These are phyloP conservation scores for Bombus sylvicola DNA, from an alignment of 1,140 invertebrate species.

Conservation along the genomic window DNA sequence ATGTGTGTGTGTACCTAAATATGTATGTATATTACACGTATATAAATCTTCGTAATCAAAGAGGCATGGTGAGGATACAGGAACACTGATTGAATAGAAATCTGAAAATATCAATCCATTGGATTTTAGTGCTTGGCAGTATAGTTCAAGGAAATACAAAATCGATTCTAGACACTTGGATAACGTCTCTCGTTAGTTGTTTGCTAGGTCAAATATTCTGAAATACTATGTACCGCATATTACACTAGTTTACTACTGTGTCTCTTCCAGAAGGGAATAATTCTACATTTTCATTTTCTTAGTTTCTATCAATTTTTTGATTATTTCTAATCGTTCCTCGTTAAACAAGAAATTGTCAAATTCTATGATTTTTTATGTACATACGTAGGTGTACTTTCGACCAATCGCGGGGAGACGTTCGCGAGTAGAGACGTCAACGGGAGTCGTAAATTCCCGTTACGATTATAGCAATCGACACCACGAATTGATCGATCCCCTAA, in stretches of 20 bases:
- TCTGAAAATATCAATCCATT: background rate
- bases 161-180: slow-evolving; percentile 4
- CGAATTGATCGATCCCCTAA: no score
- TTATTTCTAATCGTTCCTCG: background rate
- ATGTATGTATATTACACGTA: no score
- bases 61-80: no score
- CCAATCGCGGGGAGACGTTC: no score
- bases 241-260: no score
- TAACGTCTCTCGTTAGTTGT: slow-evolving; percentile 2
- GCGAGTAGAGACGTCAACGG: no score
- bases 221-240: background rate
- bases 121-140: background rate
- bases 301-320: background rate
- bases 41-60: no score
- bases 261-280: background rate
- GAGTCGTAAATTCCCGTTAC: no score
- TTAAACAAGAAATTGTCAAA: background rate
- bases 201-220: background rate
- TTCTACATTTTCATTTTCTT: background rate
- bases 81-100: background rate
- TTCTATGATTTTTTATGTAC: background rate
- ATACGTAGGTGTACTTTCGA: no score
- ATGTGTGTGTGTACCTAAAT: no score
- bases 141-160: background rate
- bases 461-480: no score